Conservation (phyloP, 2,797 vertebrate genomes). For the Sebastes hopkinsi region DNA sequence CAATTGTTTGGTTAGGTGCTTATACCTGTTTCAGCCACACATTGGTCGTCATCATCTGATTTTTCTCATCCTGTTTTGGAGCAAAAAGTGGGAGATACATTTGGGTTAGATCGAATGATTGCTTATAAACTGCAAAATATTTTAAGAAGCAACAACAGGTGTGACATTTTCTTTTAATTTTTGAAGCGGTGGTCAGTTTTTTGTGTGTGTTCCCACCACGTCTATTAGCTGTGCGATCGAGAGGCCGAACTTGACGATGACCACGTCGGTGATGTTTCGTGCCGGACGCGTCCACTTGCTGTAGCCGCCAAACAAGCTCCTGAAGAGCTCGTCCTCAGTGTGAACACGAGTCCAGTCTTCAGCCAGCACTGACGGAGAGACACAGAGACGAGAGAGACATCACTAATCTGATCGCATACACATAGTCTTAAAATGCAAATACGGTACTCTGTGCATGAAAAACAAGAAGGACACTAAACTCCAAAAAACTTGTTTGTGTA, state of each 20-base stretch:
- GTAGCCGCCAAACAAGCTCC: conserved; percentile 85
- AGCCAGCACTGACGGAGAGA: conserved; percentile 37
- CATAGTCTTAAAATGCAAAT: neutral
- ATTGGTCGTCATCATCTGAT: conserved; percentile 92
- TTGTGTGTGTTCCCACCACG: conserved; percentile 80
- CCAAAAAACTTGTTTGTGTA: neutral
- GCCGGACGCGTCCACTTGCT: conserved; percentile 91
- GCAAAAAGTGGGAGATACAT: neutral
- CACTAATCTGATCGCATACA: neutral
- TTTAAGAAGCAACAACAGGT: neutral
- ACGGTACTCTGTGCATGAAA: neutral
- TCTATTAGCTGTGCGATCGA: conserved; percentile 93
- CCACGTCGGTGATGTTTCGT: conserved; percentile 86
- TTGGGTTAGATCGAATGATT: neutral
- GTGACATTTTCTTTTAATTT: neutral
- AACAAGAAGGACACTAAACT: neutral
- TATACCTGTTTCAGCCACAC: conserved; percentile 94
- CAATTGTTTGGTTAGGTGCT: neutral
- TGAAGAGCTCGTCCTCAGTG: conserved; percentile 88
- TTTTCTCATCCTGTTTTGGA: conserved; percentile 84
- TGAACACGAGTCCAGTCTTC: conserved; percentile 71
- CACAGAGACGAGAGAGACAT: neutral
- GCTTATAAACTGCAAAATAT: neutral
- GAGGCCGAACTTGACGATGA: conserved; percentile 90
- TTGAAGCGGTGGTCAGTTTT: neutral